Base-by-base conservation (phyloP, 2,797 vertebrate species). In the Holocentrus rufus region DNA sequence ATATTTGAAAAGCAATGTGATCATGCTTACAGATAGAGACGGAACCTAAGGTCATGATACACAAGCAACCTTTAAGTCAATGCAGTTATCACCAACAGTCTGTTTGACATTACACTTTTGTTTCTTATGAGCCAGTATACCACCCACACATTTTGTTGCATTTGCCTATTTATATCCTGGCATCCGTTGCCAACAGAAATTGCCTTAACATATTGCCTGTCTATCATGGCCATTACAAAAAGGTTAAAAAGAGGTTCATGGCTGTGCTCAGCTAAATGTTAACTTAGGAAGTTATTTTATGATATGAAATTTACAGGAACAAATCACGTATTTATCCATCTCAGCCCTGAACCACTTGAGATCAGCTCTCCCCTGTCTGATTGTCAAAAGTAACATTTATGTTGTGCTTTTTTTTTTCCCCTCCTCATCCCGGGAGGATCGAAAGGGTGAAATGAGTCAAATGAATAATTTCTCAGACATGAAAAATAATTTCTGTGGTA, bases 361-460 rank as follows among this genome's bases (percentile, higher is more conserved):
- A 80, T 84, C 69, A 66, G 81, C 75, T 85, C 56, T 76, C 27
- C 74, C 67, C 68, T 69, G 58, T 87, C 86, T 91, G 93, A 93
- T 93, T 93, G 92, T 92, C 90, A 87, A 58, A 71, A 39, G 52
- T 68, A 31, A 82, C 79, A 80, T 87, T 82, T 87, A 79, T 83
- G 80, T 93, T 94, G 93, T 93, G 92, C 92, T 93, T 92, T 79
- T 93, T 92, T 79, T 80, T 68, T 36, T 47, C 4, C 2, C 4
- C 25, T 27, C 4, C 4, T 27, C 25, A 27, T 27, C 4, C 25
- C 64, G 77, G 72, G 65, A 82, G 70, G 81, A 61, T 80, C 60
- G 54, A 69, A 87, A 82, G 80, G 72, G 73, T 84, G 80, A 84
- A 89, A 89, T 88, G 78, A 87, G 75, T 61, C 22, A 66, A 52